Base-by-base conservation (phyloP, 23 tunicate genomes). In the Clavelina lepadiformis region DNA sequence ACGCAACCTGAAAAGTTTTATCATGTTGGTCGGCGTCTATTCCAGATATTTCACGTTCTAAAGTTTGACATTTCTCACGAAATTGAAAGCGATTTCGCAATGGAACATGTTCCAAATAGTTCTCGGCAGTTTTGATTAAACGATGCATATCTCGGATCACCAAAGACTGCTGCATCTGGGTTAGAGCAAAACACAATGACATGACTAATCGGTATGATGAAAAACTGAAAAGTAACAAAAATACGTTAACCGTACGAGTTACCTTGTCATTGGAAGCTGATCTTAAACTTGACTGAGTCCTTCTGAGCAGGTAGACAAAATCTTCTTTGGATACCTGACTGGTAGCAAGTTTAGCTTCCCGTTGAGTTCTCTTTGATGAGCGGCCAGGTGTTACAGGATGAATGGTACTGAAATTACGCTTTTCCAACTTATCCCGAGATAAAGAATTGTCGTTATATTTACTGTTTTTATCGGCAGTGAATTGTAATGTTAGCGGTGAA, bases 31-130 rank as follows among this genome's bases (percentile, higher is more conserved):
- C 59, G 51, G 46, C 33, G 18, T 49, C 25, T 21, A 19, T 28
- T 8, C 62, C 51, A 2, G 69, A n/a, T 33, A 78, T 24, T 53
- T 78, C 84, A 5, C 35, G 32, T 21, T 77, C 82, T 38, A 86
- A 56, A 27, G 72, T 77, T 49, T 86, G 78, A 11, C 74, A 71
- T 46, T 76, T 77, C 21, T 78, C 95, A 24, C 78, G 78, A 36
- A 86, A 86, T 46, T 61, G 68, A 31, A 72, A 72, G 2, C 79
- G 70, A 35, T 77, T 77, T 56, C 76, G 49, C 2, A 65, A 44
- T 1, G 71, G 80, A 26, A 65, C 61, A 58, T 64, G 46, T 25
- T 35, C 45, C 41, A 56, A 35, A 22, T 49, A 59, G 19, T 65
- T 1, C n/a, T 46, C 22, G 38, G 95, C 85, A 18, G 60, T 46